Evolutionary conservation across 2,113 vertebrate genomes (phyloP).

Genomic region (Rhagologus leucostigma): DNA sequence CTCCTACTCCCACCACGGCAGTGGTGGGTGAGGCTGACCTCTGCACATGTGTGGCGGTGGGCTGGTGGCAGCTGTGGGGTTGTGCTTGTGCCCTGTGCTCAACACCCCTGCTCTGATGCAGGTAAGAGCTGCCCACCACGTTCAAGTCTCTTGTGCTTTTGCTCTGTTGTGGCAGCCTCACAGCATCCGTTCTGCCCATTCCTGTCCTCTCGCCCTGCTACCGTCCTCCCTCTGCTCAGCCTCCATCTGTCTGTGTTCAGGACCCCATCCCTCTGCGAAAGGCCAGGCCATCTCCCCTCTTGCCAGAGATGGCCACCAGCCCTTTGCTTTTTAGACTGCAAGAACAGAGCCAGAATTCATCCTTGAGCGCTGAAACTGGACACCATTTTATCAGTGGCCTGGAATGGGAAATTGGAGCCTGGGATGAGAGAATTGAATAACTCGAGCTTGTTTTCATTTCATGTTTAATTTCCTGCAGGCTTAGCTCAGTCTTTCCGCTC

Average conservation of each 20-base stretch:
- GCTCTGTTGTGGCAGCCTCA: background rate
- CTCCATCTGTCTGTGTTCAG: background rate
- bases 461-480: constrained; percentile 97
- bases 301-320: background rate
- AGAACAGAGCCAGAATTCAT: constrained; percentile 67
- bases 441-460: constrained; percentile 92
- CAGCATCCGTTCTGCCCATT: background rate
- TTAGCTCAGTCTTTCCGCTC: constrained; percentile 83
- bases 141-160: background rate
- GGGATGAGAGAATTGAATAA: constrained; percentile 85
- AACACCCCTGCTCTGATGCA: background rate
- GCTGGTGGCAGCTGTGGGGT: background rate
- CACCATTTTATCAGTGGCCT: constrained; percentile 78
- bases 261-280: background rate
- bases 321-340: constrained; percentile 31
- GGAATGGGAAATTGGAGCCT: constrained; percentile 80
- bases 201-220: background rate
- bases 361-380: constrained; percentile 66
- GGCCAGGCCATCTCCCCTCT: background rate
- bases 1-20: accelerated
- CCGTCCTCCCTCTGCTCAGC: background rate
- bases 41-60: accelerated
- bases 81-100: background rate
- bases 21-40: background rate
- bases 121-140: accelerated